Evolutionary conservation across 2,797 vertebrate species (phyloP).

Genomic region (Scolopax bukidnonensis): DNA sequence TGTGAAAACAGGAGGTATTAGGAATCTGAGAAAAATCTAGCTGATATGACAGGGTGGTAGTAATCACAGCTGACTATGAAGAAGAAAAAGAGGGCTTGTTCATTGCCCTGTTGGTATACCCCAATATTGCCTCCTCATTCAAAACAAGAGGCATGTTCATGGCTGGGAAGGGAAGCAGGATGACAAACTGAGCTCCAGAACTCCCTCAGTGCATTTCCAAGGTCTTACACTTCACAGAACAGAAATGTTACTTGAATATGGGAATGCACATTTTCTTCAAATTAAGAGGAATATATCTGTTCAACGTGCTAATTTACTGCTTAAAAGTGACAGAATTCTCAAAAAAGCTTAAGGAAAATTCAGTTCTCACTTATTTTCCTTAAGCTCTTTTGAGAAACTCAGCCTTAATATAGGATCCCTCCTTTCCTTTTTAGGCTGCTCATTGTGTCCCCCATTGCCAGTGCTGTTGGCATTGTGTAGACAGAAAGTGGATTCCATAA

Average conservation of each 20-base stretch:
- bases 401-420: not conserved
- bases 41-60: not conserved
- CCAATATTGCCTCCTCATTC: not conserved
- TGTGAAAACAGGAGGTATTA: not conserved
- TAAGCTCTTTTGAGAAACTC: not conserved
- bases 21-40: not conserved
- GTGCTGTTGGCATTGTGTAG: not conserved
- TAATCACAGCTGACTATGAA: not conserved
- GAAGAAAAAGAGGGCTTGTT: not conserved
- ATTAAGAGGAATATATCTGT: not conserved
- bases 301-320: not conserved
- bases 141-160: not conserved
- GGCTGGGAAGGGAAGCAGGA: not conserved
- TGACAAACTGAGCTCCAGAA: not conserved
- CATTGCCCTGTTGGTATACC: not conserved
- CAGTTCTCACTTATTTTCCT: not conserved
- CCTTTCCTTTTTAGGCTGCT: not conserved
- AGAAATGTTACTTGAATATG: not conserved
- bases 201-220: not conserved
- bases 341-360: conserved; percentile 1
- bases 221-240: not conserved
- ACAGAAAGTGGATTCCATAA: not conserved
- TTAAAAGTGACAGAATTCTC: not conserved
- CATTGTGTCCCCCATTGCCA: not conserved
- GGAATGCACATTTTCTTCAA: not conserved